phyloP scores from a whole-genome alignment of 2,797 vertebrate species.

The Pseudomugil gertrudae region DNA sequence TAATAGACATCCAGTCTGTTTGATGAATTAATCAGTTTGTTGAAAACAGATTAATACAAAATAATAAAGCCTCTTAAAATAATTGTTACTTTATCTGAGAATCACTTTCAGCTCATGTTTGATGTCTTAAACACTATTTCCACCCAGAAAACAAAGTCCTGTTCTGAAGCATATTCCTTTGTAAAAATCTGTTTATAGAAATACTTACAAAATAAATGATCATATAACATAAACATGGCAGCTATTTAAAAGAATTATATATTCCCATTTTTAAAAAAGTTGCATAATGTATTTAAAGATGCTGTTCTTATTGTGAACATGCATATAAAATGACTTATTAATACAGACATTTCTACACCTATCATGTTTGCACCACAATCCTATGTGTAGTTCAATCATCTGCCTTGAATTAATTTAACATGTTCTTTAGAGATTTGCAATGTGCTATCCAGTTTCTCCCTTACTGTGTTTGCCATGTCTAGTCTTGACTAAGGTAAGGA shows the following conservation, averaged over 20 bases:
- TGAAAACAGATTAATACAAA: too few relatives aligned
- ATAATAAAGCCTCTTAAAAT: too few relatives aligned
- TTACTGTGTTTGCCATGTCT: background rate
- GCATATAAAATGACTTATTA: background rate
- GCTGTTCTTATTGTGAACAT: background rate
- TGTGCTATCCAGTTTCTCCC: slow-evolving; percentile 7
- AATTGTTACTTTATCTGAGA: too few relatives aligned
- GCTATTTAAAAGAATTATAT: too few relatives aligned
- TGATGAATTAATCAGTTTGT: too few relatives aligned
- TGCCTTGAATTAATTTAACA: background rate
- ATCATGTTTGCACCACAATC: background rate
- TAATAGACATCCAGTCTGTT: too few relatives aligned
- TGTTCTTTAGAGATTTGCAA: slow-evolving; percentile 15
- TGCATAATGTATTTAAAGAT: background rate
- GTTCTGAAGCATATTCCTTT: background rate
- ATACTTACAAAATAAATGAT: background rate
- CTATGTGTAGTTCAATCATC: background rate
- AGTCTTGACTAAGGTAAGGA: background rate
- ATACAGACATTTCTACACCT: background rate
- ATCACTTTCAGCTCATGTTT: too few relatives aligned
- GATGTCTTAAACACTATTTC: too few relatives aligned
- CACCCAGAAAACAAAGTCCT: too few relatives aligned
- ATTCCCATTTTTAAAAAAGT: too few relatives aligned
- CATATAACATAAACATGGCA: too few relatives aligned
- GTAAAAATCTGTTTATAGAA: background rate